phyloP scores from a whole-genome alignment of 2,113 vertebrate genomes.

The Gavialis gangeticus region DNA sequence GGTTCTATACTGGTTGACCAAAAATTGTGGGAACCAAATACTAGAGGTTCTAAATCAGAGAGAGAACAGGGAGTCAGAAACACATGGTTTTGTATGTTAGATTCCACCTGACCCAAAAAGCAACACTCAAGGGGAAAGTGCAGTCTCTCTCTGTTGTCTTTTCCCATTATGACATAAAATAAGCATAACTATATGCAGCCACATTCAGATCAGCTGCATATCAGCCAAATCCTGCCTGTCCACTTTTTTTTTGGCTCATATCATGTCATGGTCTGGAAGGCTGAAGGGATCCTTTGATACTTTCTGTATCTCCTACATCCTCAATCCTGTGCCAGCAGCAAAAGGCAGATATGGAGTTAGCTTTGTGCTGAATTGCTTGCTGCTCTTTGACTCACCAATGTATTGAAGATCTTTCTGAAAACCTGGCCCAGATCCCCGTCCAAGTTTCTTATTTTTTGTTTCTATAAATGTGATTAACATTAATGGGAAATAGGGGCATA shows the following conservation, averaged over 20 bases:
- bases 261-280: neutral
- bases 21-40: neutral
- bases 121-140: fast-evolving
- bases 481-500: neutral
- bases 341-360: neutral
- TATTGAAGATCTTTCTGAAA: neutral
- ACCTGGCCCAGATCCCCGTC: neutral
- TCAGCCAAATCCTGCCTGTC: neutral
- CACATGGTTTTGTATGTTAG: neutral
- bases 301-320: neutral
- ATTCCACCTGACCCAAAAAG: neutral
- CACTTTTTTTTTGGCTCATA: neutral
- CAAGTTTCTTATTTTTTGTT: neutral
- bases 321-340: fast-evolving
- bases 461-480: neutral
- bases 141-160: neutral
- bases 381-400: neutral
- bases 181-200: neutral
- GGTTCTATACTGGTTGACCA: neutral
- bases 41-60: neutral
- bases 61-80: neutral
- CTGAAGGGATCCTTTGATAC: fast-evolving
- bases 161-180: fast-evolving
- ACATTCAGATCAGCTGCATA: fast-evolving
- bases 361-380: neutral